phyloP scores from a whole-genome alignment of 2,113 vertebrate genomes.

The Zosterops japonicus region DNA sequence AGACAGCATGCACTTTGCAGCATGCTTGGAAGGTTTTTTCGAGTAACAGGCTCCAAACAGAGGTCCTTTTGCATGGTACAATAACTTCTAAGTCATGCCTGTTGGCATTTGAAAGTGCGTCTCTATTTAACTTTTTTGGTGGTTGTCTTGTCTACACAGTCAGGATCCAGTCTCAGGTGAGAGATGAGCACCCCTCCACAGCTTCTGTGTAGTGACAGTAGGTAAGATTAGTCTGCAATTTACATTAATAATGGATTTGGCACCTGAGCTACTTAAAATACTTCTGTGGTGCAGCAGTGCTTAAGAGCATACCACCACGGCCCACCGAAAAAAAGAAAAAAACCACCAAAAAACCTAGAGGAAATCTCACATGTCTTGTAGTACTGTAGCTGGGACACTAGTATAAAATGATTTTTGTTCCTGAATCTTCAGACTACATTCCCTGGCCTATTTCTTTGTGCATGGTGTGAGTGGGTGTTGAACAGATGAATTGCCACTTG shows the following conservation, averaged over 20 bases:
- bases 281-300: not conserved
- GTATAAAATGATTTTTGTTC: not conserved
- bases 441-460: not conserved
- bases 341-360: rapidly evolving
- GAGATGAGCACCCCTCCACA: not conserved
- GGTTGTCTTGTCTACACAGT: not conserved
- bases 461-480: not conserved
- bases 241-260: not conserved
- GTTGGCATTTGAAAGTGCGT: not conserved
- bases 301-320: not conserved
- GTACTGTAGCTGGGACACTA: not conserved
- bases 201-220: not conserved
- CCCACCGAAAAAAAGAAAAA: not conserved
- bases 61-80: not conserved
- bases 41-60: not conserved
- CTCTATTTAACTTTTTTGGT: not conserved
- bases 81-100: not conserved
- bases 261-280: not conserved
- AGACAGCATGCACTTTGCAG: not conserved
- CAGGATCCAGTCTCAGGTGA: not conserved
- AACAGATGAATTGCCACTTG: not conserved
- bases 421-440: not conserved
- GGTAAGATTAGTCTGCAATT: not conserved
- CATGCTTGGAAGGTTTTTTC: not conserved
- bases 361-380: not conserved